A percentile compares a stretch with the other conserved stretches of the same genome.
Conservation (phyloP, 2,797 vertebrate species). For the Phoebastria nigripes region DNA sequence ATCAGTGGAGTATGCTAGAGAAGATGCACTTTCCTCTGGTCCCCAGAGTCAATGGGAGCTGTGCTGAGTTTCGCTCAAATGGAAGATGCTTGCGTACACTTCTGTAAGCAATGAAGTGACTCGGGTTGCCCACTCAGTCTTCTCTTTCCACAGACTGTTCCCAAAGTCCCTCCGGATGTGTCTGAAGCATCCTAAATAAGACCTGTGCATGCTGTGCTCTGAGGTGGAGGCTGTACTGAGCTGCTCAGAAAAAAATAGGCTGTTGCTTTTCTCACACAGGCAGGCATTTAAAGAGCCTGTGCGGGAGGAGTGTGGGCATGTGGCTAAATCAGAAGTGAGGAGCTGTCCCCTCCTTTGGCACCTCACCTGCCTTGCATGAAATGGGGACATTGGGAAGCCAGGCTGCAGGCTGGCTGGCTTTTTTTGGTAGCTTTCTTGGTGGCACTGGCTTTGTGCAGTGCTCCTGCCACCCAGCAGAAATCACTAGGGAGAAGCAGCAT, state of each 20-base stretch:
- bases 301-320: constrained; percentile 43
- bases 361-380: constrained; percentile 5
- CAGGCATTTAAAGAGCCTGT: constrained; percentile 43
- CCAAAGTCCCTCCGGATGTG: constrained; percentile 22
- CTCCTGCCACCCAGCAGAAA: neutral
- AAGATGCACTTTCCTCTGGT: neutral
- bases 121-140: constrained; percentile 60
- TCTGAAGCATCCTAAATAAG: constrained; percentile 57
- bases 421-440: neutral
- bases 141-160: constrained; percentile 40
- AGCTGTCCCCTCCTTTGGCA: neutral
- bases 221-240: constrained; percentile 27
- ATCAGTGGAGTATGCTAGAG: neutral
- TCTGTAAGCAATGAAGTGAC: constrained; percentile 57
- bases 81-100: constrained; percentile 36
- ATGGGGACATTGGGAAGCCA: neutral
- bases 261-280: constrained; percentile 34
- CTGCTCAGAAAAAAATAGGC: constrained; percentile 34
- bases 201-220: neutral
- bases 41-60: neutral
- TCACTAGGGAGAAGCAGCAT: neutral
- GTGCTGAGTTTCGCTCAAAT: constrained; percentile 19
- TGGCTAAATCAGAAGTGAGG: constrained; percentile 39
- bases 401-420: neutral
- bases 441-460: neutral